Base-by-base conservation (phyloP, 2,888 invertebrate genomes). In the Conchocele bisecta region DNA sequence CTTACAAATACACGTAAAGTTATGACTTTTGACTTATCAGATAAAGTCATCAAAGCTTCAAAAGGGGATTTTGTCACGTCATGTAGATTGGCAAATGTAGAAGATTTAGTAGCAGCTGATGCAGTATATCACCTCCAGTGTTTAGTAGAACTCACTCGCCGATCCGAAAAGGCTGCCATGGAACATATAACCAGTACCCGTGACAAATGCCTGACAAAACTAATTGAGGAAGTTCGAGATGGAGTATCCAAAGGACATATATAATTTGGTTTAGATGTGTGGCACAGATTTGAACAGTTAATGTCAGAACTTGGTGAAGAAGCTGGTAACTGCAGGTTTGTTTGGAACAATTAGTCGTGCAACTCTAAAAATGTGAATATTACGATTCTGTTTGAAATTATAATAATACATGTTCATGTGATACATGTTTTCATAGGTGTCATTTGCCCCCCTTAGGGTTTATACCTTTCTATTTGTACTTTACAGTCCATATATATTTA, bases 21-120 rank as follows among this genome's bases (percentile, higher is more conserved):
- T 6, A 42, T 42, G 42, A 42, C 42, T 9, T 20, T 42, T 20
- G 17, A n/a, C 7, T n/a, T 42, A 9, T 42, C 42, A 20, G 9
- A 42, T n/a, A 42, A 6, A 42, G 22, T 42, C n/a, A 42, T 42
- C 17, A 22, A 42, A 9, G 42, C 42, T 6, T 42, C 42, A n/a
- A 42, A 42, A 15, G 17, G 22, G n/a, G 42, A 42, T 42, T 42
- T 20, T 15, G n/a, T 42, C n/a, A 42, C 22, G 42, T 22, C 17
- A 20, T 9, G n/a, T 6, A 42, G 42, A 42, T 20, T 22, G n/a
- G 42, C 42, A 9, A n/a, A 22, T 15, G 22, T 42, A 42, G n/a
- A n/a, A 15, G 42, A 42, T 15, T 22, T 42, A n/a, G n/a, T 42
- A 42, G 42, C 42, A 42, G 42, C 42, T 20, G 42, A 42, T n/a